These are phyloP conservation scores for Dryas iulia DNA, from an alignment of 1,140 invertebrate species.

Conservation along the genomic window DNA sequence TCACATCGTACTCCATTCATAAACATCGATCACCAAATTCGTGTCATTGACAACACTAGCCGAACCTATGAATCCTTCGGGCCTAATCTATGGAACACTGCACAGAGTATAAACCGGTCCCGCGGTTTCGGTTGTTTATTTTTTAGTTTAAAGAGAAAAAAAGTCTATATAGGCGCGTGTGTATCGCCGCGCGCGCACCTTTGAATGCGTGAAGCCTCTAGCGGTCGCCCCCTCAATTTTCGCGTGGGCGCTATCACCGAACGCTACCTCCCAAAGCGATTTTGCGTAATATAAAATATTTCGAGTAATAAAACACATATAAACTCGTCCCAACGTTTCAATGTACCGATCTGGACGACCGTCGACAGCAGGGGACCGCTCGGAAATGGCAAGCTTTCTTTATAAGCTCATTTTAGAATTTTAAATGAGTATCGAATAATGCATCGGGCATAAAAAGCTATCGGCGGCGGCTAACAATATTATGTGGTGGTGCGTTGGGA, in stretches of 20 bases:
- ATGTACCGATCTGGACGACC: slow-evolving; percentile 44
- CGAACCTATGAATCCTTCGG: slow-evolving; percentile 30
- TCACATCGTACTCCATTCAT: slow-evolving; percentile 78
- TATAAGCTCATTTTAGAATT: slow-evolving; percentile 78
- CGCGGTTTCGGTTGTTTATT: slow-evolving; percentile 31
- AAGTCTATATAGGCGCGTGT: slow-evolving; percentile 59
- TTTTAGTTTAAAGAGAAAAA: slow-evolving; percentile 38
- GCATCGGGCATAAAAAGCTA: slow-evolving; percentile 78
- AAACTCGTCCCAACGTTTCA: slow-evolving; percentile 38
- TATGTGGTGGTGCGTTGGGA: slow-evolving; percentile 75
- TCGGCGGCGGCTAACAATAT: slow-evolving; percentile 75
- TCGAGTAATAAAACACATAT: slow-evolving; percentile 53
- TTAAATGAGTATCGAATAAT: slow-evolving; percentile 80
- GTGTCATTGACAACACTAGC: slow-evolving; percentile 54
- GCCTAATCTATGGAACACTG: slow-evolving; percentile 40
- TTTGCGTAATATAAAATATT: slow-evolving; percentile 77
- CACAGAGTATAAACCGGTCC: slow-evolving; percentile 40
- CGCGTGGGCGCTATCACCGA: slow-evolving; percentile 58
- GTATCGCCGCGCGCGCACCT: slow-evolving; percentile 64
- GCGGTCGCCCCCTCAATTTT: slow-evolving; percentile 69
- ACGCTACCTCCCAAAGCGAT: slow-evolving; percentile 60
- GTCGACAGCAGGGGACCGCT: slow-evolving; percentile 65
- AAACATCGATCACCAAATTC: slow-evolving; percentile 58
- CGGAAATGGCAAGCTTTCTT: slow-evolving; percentile 76
- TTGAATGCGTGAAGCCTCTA: slow-evolving; percentile 67